phyloP scores from a whole-genome alignment of 2,797 vertebrate genomes.

The Schizopygopsis pylzovi region DNA sequence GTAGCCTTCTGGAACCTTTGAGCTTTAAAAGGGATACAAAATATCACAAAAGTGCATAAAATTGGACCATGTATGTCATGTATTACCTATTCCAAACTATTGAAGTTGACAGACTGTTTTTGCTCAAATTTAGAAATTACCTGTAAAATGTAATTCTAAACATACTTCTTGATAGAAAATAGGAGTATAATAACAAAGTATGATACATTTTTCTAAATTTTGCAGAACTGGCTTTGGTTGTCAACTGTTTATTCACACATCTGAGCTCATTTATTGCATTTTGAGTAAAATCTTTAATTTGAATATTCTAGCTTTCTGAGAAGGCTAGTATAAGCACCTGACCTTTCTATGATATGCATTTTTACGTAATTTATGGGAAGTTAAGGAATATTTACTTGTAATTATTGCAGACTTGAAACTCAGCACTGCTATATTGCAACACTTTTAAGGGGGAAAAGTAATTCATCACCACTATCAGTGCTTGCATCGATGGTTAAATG shows the following conservation, averaged over 20 bases:
- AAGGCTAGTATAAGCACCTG: background rate
- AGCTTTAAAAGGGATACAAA: background rate
- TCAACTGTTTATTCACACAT: background rate
- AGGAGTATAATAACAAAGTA: background rate
- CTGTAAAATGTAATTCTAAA: background rate
- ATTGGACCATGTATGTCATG: background rate
- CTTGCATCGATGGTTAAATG: background rate
- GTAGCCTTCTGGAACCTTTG: background rate
- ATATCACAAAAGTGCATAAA: background rate
- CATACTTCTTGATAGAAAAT: background rate
- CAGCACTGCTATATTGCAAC: background rate
- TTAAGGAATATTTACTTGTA: conserved; percentile 10
- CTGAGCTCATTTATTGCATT: background rate
- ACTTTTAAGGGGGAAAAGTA: background rate
- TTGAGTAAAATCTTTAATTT: background rate
- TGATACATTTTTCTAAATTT: background rate
- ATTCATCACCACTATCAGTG: background rate
- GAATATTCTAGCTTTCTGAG: background rate
- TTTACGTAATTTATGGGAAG: background rate
- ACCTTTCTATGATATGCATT: background rate
- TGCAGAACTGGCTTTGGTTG: background rate
- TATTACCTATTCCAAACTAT: background rate
- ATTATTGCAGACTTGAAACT: background rate
- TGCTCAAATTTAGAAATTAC: background rate
- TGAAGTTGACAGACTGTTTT: background rate